Evolutionary conservation across 2,113 vertebrate species (phyloP).

Genomic region (Archilochus colubris): DNA sequence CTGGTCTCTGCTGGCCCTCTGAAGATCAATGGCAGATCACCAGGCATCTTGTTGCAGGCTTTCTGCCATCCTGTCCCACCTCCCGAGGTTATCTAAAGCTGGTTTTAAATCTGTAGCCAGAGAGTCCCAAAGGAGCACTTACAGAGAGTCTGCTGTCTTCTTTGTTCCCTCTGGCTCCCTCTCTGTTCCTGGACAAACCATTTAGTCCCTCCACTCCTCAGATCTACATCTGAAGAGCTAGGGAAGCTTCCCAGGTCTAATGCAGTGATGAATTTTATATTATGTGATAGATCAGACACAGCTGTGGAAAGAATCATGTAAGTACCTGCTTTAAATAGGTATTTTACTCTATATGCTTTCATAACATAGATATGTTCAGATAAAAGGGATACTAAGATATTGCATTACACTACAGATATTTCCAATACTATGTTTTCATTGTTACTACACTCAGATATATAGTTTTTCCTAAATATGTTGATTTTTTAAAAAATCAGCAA

Average conservation of each 20-base stretch:
- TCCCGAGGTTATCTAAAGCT: constrained; percentile 44
- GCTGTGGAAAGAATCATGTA: background rate
- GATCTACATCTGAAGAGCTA: background rate
- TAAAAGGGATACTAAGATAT: background rate
- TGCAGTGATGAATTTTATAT: background rate
- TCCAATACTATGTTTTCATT: background rate
- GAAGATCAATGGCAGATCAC: constrained; percentile 58
- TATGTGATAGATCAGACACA: background rate
- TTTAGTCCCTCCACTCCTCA: background rate
- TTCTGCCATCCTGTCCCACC: constrained; percentile 25
- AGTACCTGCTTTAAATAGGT: background rate
- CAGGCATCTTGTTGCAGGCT: constrained; percentile 27
- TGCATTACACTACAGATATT: background rate
- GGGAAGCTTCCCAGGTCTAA: background rate
- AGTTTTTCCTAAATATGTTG: background rate
- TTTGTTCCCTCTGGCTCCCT: background rate
- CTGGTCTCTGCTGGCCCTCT: constrained; percentile 13
- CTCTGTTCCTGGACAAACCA: background rate
- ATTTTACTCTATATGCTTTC: background rate
- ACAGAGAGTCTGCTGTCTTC: background rate
- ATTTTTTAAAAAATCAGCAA: background rate
- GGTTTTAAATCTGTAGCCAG: constrained; percentile 2
- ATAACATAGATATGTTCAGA: background rate
- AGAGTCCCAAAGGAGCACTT: background rate
- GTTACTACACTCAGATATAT: background rate